Evolutionary conservation across 2,113 vertebrate genomes (phyloP).

Genomic region (Syngnathus typhle): DNA sequence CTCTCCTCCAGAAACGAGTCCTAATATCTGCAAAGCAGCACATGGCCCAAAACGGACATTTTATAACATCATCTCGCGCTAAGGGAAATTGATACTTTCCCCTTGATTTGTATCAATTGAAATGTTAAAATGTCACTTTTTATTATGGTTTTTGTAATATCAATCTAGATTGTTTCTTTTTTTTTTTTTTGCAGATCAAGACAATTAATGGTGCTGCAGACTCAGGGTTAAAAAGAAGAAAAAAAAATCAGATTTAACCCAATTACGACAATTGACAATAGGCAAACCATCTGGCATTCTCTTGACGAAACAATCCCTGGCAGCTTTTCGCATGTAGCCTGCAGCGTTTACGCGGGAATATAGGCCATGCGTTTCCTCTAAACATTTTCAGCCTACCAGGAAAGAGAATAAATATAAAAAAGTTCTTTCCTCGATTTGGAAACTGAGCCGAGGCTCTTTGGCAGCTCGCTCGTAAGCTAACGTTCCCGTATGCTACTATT

Average conservation of each 20-base stretch:
- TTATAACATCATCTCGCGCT: neutral
- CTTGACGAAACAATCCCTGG: constrained; percentile 39
- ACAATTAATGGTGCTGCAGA: constrained; percentile 1
- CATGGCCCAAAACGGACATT: constrained; percentile 2
- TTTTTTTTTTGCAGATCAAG: too few relatives aligned
- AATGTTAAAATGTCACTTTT: too few relatives aligned
- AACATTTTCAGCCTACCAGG: constrained; percentile 24
- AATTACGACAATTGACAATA: constrained; percentile 39
- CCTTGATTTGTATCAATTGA: neutral
- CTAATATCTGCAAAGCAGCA: constrained; percentile 69
- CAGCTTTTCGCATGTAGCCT: constrained; percentile 27
- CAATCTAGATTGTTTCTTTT: too few relatives aligned
- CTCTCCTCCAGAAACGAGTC: constrained; percentile 75
- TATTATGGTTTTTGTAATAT: too few relatives aligned
- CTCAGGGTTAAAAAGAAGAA: constrained; percentile 14
- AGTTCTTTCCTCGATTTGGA: constrained; percentile 36
- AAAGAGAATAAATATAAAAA: neutral
- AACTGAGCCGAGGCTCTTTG: neutral
- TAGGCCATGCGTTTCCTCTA: constrained; percentile 13
- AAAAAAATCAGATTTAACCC: constrained; percentile 19
- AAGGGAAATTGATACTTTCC: neutral
- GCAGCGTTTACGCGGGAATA: constrained; percentile 27
- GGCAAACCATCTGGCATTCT: constrained; percentile 52
- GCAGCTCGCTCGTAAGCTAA: neutral
- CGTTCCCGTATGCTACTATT: constrained; percentile 36